A percentile compares a stretch with the other conserved stretches of the same genome.
Conservation (phyloP, 2,797 vertebrate genomes). For the Bradypodion pumilum region DNA sequence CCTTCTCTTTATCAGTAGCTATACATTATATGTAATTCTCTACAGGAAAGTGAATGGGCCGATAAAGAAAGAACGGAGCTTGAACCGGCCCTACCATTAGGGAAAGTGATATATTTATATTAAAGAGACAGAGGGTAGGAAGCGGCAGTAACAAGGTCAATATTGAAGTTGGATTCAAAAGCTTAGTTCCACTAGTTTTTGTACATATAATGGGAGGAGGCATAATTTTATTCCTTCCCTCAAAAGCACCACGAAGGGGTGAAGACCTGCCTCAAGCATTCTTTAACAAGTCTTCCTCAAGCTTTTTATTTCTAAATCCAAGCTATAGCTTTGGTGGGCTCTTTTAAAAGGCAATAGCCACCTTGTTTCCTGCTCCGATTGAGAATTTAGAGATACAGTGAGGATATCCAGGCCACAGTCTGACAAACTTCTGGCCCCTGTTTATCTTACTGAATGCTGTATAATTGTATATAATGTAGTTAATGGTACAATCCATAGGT, state of each 20-base stretch:
- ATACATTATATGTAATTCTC: background rate
- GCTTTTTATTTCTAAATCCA: background rate
- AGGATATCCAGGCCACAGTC: background rate
- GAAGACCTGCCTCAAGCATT: background rate
- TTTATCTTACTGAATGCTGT: conserved; percentile 1
- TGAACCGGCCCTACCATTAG: background rate
- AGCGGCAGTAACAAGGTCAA: background rate
- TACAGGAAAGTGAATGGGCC: background rate
- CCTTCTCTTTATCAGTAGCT: background rate
- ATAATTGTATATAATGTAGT: background rate
- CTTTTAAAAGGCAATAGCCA: background rate
- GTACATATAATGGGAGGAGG: background rate
- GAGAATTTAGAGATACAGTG: background rate
- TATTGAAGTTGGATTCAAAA: background rate
- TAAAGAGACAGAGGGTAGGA: background rate
- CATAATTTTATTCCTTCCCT: background rate
- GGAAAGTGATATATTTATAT: background rate
- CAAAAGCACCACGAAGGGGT: background rate
- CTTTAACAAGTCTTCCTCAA: background rate
- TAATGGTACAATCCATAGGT: background rate
- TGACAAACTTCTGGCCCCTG: background rate
- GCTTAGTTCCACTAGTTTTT: background rate
- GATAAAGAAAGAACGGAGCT: background rate
- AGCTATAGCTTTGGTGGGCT: background rate
- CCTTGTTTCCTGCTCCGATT: background rate